A percentile compares a stretch with the other conserved stretches of the same genome.
Conservation (phyloP, 2,113 vertebrate species). For the Actenoides lindsayi region DNA sequence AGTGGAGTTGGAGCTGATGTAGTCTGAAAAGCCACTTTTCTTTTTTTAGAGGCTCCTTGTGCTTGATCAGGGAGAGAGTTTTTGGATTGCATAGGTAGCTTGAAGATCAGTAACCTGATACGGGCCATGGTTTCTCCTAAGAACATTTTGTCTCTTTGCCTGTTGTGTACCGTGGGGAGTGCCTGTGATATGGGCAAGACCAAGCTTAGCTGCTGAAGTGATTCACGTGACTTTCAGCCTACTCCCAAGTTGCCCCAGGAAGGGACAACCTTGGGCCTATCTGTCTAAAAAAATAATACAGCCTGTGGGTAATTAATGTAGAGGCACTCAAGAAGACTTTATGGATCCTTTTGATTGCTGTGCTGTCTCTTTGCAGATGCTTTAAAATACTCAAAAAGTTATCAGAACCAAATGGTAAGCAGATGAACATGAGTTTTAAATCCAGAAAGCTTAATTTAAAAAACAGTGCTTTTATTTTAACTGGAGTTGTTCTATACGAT, state of each 20-base stretch:
- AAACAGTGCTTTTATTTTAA: neutral
- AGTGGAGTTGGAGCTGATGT: fast-evolving
- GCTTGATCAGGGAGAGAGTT: neutral
- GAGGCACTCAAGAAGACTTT: neutral
- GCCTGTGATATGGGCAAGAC: neutral
- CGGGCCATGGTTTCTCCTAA: neutral
- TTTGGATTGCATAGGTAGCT: neutral
- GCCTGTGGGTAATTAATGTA: neutral
- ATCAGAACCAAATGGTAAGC: neutral
- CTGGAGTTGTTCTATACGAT: neutral
- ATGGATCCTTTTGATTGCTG: neutral
- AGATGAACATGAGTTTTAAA: neutral
- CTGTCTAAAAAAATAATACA: neutral
- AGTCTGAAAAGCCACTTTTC: neutral
- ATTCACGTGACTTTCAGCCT: neutral
- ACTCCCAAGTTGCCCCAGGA: neutral
- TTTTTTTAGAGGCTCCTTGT: neutral
- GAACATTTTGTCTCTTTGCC: neutral
- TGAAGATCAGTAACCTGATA: neutral
- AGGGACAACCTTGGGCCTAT: neutral
- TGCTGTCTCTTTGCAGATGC: neutral
- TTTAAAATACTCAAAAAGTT: neutral
- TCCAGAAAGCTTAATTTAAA: neutral
- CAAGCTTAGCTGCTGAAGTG: neutral
- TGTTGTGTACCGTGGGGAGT: neutral